Base-by-base conservation (phyloP, 1,140 invertebrate genomes). In the Penaeus vannamei region DNA sequence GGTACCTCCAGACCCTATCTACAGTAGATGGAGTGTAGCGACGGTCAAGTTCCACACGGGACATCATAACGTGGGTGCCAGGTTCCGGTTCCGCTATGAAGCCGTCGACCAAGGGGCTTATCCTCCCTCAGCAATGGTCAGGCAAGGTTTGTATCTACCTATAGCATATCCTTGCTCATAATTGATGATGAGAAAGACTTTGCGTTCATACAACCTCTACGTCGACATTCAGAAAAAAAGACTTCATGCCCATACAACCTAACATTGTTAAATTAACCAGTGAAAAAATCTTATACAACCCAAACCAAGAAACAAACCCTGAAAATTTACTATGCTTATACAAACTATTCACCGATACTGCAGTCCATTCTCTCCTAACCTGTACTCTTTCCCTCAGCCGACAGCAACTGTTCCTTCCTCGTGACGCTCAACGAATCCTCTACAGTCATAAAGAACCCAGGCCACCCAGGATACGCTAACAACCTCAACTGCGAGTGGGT, bases 401-500 rank as follows among this genome's bases (percentile, higher is more conserved):
- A 29, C 36, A 85, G 77, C 60, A 87, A 85, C 77, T 91, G 91
- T 26, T 81, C 83, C 14, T 91, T 86, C 60, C 20, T 42, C 66
- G 77, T 91, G 36, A 82, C 86, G 0, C 62, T 87, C 8, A 91
- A 92, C 32, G 61, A 42, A 26, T 84, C 85, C n/a, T 89, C 84
- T n/a, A 76, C 92, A 19, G 92, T 98, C 23, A 42, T 87, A 14
- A n/a, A 14, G 17, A 72, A 84, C 53, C 66, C 66, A 17, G 93
- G 91, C 0, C 97, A 96, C 64, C 97, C 97, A 0, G 96, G 97
- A 84, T 98, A 95, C 93, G 93, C 91, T 0, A 84, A 92, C 22
- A 95, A 96, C 92, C 91, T 96, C 32, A 93, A 95, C 26, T 98
- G 97, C 92, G 93, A 94, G 82, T 99, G 97, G 97, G 93, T 94